phyloP scores from a whole-genome alignment of 2,888 invertebrate genomes.

The Stratiomys singularior region DNA sequence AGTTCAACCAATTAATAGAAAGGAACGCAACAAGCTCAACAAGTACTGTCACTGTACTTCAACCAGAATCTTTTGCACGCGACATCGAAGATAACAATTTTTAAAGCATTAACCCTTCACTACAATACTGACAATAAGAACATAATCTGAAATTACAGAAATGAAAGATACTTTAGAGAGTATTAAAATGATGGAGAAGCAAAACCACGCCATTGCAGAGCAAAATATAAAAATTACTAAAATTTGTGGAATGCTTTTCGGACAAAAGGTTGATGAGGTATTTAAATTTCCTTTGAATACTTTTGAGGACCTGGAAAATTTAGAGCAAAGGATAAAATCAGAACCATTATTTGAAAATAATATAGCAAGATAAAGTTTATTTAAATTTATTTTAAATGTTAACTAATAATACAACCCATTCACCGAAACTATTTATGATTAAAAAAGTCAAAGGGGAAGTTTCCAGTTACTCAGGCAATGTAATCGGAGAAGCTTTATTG shows the following conservation, averaged over 20 bases:
- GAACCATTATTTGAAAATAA: not conserved
- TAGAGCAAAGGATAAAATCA: not conserved
- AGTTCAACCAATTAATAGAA: no score
- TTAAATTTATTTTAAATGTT: slow-evolving; percentile 11
- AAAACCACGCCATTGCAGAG: slow-evolving; percentile 7
- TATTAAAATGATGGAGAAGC: not conserved
- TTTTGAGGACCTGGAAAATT: not conserved
- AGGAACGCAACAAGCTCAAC: not conserved
- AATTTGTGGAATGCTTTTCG: slow-evolving; percentile 2
- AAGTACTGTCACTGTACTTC: not conserved
- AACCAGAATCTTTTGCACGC: not conserved
- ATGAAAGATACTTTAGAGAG: not conserved
- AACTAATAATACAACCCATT: not conserved
- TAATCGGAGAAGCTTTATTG: not conserved
- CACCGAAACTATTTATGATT: not conserved
- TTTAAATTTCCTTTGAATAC: not conserved
- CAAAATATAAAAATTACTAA: slow-evolving; percentile 11
- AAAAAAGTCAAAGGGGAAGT: slow-evolving; percentile 14
- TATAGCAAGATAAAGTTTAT: not conserved
- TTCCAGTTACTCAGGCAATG: not conserved
- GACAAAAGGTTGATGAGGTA: not conserved
- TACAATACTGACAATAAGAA: not conserved
- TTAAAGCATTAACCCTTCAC: not conserved
- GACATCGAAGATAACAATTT: slow-evolving; percentile 10
- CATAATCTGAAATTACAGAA: not conserved